A percentile compares a stretch with the other conserved stretches of the same genome.
phyloP scores from a whole-genome alignment of 2,113 vertebrate species.

The Mormyrus lacerda region DNA sequence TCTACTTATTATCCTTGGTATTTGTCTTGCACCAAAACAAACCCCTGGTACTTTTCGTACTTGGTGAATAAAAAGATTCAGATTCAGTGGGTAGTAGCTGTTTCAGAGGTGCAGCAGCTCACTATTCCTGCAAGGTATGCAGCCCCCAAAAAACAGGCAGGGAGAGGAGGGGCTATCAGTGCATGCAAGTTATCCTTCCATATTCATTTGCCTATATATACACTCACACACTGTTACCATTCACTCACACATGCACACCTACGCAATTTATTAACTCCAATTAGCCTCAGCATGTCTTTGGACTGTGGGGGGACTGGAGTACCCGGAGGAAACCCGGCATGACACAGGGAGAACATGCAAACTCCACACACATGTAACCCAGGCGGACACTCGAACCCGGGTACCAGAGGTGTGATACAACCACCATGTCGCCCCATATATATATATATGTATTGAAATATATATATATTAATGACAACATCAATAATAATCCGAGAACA shows the following conservation, averaged over 20 bases:
- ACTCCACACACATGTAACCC: no score
- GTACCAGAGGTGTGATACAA: no score
- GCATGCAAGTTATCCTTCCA: background rate
- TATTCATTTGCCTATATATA: background rate
- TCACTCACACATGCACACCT: no score
- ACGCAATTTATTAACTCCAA: no score
- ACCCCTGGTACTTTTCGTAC: background rate
- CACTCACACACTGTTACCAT: no score
- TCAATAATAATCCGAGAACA: conserved; percentile 22
- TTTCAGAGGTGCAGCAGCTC: background rate
- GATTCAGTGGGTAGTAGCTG: background rate
- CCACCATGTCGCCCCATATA: no score
- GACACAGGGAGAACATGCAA: no score
- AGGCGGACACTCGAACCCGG: no score
- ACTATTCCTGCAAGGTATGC: background rate
- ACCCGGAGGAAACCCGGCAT: no score
- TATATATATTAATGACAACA: background rate
- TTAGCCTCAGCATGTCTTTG: no score
- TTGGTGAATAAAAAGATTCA: background rate
- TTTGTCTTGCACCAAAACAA: background rate
- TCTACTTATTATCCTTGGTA: background rate
- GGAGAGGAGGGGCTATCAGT: background rate
- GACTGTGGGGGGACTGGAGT: no score
- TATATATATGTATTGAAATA: no score
- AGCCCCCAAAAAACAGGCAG: background rate